Conservation (phyloP, 2,888 invertebrate genomes). For the Hanleya hanleyi region DNA sequence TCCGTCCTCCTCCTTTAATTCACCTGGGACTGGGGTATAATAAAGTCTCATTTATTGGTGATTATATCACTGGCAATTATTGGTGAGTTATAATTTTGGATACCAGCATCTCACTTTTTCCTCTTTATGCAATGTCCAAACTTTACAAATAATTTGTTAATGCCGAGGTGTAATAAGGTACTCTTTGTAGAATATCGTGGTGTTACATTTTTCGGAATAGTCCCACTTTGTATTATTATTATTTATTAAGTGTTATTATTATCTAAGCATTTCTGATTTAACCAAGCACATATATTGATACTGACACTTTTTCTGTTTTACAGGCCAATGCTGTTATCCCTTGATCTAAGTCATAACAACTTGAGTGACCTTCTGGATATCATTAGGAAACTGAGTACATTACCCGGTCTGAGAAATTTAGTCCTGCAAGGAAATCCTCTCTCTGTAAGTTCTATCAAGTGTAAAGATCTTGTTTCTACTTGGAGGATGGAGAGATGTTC, state of each 20-base stretch:
- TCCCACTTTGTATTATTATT: too few species aligned
- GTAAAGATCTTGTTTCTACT: too few species aligned
- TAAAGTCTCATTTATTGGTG: slow-evolving; percentile 59
- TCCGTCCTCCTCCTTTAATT: slow-evolving; percentile 58
- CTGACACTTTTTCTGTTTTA: slow-evolving; percentile 16
- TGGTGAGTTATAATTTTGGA: too few species aligned
- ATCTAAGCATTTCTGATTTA: too few species aligned
- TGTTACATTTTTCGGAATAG: too few species aligned
- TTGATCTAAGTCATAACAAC: slow-evolving; percentile 71
- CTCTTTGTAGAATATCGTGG: too few species aligned
- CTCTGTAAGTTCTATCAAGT: slow-evolving; percentile 67
- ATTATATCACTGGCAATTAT: slow-evolving; percentile 45
- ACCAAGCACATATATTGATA: background rate
- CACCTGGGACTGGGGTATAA: slow-evolving; percentile 71
- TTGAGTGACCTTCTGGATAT: slow-evolving; percentile 66
- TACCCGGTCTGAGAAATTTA: slow-evolving; percentile 68
- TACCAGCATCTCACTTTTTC: too few species aligned
- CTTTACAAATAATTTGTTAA: too few species aligned
- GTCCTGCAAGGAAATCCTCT: slow-evolving; percentile 70
- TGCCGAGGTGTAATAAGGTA: too few species aligned
- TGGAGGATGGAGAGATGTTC: too few species aligned
- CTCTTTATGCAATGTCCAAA: too few species aligned
- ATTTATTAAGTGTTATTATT: too few species aligned
- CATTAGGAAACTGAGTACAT: slow-evolving; percentile 60
- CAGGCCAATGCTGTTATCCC: slow-evolving; percentile 69